Base-by-base conservation (phyloP, 2,888 invertebrate species). In the Phrixothrix hirtus region DNA sequence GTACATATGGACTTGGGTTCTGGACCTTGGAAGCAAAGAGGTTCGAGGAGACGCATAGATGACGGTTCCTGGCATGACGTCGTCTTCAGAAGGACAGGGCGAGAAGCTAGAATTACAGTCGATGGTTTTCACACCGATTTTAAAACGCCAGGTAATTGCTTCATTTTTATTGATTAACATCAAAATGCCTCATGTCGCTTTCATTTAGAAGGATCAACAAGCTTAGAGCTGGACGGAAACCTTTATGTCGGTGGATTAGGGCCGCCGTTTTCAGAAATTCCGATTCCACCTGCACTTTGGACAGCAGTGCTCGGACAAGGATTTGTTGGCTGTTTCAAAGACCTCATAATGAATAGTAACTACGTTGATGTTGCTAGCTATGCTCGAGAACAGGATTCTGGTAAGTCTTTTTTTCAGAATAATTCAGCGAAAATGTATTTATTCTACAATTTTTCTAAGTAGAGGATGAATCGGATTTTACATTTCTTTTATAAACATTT, bases 61-160 rank as follows among this genome's bases (percentile, higher is more conserved):
- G 96, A 97, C 69, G 92, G 94, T 1, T 83, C 86, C 36, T 95
- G 95, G 92, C 98, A 98, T 72, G 91, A 92, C 68, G 87, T 97
- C 27, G 83, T 88, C 7, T 78, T 98, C 56, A 82, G 91, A 46
- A 83, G 94, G 41, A 88, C 86, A 54, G 92, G 90, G 1, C 83
- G 89, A 61, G 89, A 89, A 49, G 93, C 94, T 2, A 83, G 89
- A 61, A 88, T 95, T 39, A 89, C 88, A n/a, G 92, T 96, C 1
- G 94, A 94, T 71, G 89, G 89, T 1, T 86, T 87, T 38, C 87
- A 88, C 66, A 88, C 89, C n/a, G 92, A 94, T 69, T 95, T 94
- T 69, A 88, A 88, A 55, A 90, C 91, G 9, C 88, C 89, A 61
- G 93, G 93, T 85, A 72, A 71, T 63, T 46, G 6, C 16, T 26